These are phyloP conservation scores for Garra rufa DNA, from an alignment of 2,113 vertebrate genomes.

Conservation along the genomic window DNA sequence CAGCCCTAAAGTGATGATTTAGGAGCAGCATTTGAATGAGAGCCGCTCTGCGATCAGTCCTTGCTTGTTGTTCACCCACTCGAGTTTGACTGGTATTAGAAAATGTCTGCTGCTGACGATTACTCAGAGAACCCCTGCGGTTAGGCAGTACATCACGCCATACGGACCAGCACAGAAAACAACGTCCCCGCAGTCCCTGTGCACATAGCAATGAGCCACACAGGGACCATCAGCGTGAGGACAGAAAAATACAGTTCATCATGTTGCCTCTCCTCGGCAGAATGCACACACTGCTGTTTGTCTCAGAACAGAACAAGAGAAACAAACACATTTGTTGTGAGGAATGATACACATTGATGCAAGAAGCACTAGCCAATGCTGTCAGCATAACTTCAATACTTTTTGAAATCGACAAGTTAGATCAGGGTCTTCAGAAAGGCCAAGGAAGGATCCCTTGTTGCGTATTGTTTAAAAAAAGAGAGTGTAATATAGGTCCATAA, in stretches of 20 bases:
- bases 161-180: conserved; percentile 30
- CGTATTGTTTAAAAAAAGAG: background rate
- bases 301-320: conserved; percentile 17
- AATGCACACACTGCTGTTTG: background rate
- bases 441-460: background rate
- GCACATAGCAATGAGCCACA: conserved; percentile 24
- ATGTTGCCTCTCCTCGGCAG: background rate
- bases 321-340: background rate
- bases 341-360: background rate
- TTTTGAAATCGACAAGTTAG: too few species aligned
- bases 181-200: conserved; percentile 18
- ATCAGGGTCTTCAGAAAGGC: too few species aligned
- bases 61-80: conserved; percentile 29
- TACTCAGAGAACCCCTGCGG: conserved; percentile 45
- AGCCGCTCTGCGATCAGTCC: conserved; percentile 35
- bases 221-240: conserved; percentile 18
- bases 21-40: conserved; percentile 31
- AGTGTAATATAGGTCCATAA: background rate
- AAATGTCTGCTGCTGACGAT: conserved; percentile 47
- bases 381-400: background rate
- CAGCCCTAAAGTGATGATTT: conserved; percentile 38
- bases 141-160: conserved; percentile 47
- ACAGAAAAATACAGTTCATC: conserved; percentile 7
- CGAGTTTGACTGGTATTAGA: conserved; percentile 41
- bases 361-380: background rate